Percentiles rank a stretch among this genome's conserved stretches.
Conservation (phyloP, 2,797 vertebrate genomes). For the Propithecus deckenii region DNA sequence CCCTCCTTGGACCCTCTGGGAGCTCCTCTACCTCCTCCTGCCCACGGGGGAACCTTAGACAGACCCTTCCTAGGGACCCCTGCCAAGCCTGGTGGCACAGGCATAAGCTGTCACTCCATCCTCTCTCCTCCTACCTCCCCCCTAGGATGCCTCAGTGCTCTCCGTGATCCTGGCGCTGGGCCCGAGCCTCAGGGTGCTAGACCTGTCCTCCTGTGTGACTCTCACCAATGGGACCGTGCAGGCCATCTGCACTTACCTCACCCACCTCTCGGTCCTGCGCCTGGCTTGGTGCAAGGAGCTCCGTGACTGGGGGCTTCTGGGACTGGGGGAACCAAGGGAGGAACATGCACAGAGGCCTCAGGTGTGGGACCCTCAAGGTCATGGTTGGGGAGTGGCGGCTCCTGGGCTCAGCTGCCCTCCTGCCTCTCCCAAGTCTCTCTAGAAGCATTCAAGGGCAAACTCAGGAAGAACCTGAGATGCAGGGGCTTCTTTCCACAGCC, state of each 20-base stretch:
- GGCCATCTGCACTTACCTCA: slow-evolving; percentile 75
- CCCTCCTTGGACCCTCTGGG: background rate
- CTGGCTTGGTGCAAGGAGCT: slow-evolving; percentile 91
- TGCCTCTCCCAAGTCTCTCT: background rate
- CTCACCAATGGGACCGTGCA: slow-evolving; percentile 87
- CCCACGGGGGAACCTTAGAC: background rate
- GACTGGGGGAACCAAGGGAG: slow-evolving; percentile 82
- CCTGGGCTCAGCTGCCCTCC: background rate
- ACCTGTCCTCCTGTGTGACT: slow-evolving; percentile 88
- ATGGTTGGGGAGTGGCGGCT: background rate
- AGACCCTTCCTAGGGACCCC: background rate
- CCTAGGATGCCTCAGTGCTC: slow-evolving; percentile 78
- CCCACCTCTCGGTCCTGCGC: slow-evolving; percentile 78
- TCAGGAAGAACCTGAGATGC: slow-evolving; percentile 89
- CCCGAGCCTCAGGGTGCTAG: slow-evolving; percentile 85
- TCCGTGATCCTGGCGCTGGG: slow-evolving; percentile 84
- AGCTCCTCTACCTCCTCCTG: background rate
- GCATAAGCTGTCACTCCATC: background rate
- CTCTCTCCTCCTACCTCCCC: background rate
- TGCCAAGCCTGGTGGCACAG: background rate
- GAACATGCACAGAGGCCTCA: background rate
- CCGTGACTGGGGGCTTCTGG: slow-evolving; percentile 90
- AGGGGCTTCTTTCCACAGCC: slow-evolving; percentile 89
- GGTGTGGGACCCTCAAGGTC: background rate
- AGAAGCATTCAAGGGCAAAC: slow-evolving; percentile 85